These are phyloP conservation scores for Poecile montanus DNA, from an alignment of 2,797 vertebrate genomes.

Conservation along the genomic window DNA sequence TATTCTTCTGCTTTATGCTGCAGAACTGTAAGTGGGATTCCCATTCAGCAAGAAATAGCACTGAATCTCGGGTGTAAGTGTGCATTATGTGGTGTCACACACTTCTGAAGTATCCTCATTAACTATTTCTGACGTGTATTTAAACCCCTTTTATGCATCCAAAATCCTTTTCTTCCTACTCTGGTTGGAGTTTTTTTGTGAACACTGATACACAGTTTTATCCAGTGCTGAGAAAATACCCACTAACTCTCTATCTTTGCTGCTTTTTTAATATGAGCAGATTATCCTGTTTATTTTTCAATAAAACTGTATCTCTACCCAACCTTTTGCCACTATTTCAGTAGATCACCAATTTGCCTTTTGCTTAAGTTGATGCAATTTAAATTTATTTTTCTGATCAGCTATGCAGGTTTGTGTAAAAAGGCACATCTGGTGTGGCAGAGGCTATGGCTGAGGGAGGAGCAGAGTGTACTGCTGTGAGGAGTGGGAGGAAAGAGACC, in stretches of 20 bases:
- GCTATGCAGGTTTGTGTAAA: not conserved
- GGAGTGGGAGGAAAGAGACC: not conserved
- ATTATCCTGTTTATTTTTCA: not conserved
- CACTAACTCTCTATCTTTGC: not conserved
- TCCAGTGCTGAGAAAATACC: not conserved
- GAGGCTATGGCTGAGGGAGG: not conserved
- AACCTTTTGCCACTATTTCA: not conserved
- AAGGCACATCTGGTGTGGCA: not conserved
- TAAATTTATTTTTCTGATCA: not conserved
- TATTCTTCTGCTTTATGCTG: not conserved
- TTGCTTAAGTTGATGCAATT: not conserved
- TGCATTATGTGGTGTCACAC: not conserved
- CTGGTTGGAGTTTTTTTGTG: not conserved
- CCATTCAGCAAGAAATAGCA: not conserved
- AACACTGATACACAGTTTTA: not conserved
- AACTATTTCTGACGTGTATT: not conserved
- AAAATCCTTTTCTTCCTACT: not conserved
- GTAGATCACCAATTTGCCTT: not conserved
- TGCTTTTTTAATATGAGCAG: not conserved
- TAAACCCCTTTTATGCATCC: not conserved
- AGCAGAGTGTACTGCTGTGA: not conserved
- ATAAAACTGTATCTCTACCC: not conserved
- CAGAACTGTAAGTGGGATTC: not conserved
- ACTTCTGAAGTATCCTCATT: not conserved
- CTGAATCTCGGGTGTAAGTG: not conserved